A percentile compares a stretch with the other conserved stretches of the same genome.
phyloP scores from a whole-genome alignment of 2,797 vertebrate species.

The Dendrocincla fuliginosa region DNA sequence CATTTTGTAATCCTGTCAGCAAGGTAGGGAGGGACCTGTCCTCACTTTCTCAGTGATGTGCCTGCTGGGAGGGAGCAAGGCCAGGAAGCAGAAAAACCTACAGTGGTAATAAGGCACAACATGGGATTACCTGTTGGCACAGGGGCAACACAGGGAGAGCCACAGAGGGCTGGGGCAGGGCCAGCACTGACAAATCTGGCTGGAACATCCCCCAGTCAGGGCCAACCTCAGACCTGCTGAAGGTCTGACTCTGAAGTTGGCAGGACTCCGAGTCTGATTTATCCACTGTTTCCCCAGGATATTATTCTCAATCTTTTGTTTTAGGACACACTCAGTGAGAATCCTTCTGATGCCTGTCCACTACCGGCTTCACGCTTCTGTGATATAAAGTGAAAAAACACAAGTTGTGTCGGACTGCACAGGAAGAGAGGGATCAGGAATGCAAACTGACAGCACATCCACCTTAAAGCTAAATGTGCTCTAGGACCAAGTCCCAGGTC shows the following conservation, averaged over 20 bases:
- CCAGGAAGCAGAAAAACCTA: neutral
- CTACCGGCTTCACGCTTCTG: accelerated
- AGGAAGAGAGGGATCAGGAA: neutral
- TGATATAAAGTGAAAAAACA: neutral
- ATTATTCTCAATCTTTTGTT: neutral
- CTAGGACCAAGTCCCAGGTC: neutral
- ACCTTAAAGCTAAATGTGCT: neutral
- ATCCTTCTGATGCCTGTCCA: neutral
- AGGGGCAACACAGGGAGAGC: too few relatives aligned
- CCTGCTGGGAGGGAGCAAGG: neutral
- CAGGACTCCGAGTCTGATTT: neutral
- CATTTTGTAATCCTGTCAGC: neutral
- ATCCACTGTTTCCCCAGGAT: neutral
- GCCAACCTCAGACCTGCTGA: too few relatives aligned
- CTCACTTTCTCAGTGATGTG: neutral
- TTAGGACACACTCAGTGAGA: neutral
- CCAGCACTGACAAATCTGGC: neutral
- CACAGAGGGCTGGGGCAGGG: too few relatives aligned
- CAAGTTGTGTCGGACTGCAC: neutral
- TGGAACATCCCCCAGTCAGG: neutral
- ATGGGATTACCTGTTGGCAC: neutral
- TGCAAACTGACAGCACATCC: neutral
- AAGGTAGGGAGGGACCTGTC: neutral
- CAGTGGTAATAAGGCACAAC: accelerated
- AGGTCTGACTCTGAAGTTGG: neutral